phyloP scores from a whole-genome alignment of 2,797 vertebrate species.

The Danio aesculapii region DNA sequence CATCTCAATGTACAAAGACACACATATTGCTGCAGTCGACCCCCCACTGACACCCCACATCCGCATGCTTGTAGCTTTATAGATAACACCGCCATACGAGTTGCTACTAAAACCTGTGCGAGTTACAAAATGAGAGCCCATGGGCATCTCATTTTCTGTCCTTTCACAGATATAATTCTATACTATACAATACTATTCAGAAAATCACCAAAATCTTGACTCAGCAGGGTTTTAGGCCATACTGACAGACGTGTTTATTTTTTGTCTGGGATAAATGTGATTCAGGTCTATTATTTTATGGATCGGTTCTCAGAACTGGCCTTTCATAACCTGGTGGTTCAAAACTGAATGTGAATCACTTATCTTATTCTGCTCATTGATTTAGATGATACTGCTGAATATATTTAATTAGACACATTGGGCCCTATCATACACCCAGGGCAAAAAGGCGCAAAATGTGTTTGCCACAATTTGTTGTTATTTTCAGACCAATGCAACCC shows the following conservation, averaged over 20 bases:
- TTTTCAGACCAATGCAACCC: too few relatives aligned
- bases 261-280: constrained; percentile 42
- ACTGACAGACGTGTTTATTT: constrained; percentile 19
- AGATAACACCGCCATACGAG: constrained; percentile 14
- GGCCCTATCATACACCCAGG: too few relatives aligned
- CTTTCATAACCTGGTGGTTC: constrained; percentile 32
- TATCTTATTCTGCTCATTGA: constrained; percentile 12
- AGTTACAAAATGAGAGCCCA: constrained; percentile 25
- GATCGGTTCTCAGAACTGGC: constrained; percentile 37
- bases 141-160: constrained; percentile 2
- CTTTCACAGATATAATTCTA: constrained; percentile 32
- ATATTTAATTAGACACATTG: constrained; percentile 3
- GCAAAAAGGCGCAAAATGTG: too few relatives aligned
- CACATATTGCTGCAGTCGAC: constrained; percentile 6
- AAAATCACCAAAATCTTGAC: constrained; percentile 33
- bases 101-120: constrained; percentile 7
- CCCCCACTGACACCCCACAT: constrained; percentile 21
- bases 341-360: constrained; percentile 8
- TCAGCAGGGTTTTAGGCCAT: constrained; percentile 34
- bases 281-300: constrained; percentile 44
- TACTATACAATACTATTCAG: constrained; percentile 28
- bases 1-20: constrained; percentile 29
- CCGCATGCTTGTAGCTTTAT: constrained; percentile 33
- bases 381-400: constrained; percentile 19
- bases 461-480: too few relatives aligned